Conservation (phyloP, 2,888 invertebrate genomes). For the Hydropsyche betteni region DNA sequence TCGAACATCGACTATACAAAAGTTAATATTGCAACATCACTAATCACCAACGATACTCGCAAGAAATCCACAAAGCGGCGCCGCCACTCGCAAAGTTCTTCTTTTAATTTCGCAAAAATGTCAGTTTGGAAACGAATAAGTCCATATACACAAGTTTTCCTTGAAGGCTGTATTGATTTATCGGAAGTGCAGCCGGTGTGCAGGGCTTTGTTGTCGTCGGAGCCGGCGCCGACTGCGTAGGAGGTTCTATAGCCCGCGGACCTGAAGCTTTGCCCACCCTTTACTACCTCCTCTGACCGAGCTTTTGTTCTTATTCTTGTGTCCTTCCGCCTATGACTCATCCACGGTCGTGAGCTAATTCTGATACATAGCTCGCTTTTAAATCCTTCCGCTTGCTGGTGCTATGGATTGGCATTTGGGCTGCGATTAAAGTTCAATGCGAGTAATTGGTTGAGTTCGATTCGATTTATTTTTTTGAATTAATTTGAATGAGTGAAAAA, state of each 20-base stretch:
- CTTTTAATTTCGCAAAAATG: background rate
- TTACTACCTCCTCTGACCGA: background rate
- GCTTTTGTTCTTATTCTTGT: no score
- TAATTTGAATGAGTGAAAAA: no score
- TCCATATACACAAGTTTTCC: constrained; percentile 17
- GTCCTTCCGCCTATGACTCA: constrained; percentile 29
- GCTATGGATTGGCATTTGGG: no score
- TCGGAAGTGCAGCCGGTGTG: constrained; percentile 25
- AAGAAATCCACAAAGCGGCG: no score
- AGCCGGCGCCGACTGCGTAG: constrained; percentile 31
- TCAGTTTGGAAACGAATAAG: background rate
- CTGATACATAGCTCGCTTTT: no score
- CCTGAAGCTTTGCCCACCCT: constrained; percentile 11
- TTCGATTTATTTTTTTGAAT: no score
- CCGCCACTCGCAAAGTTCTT: background rate
- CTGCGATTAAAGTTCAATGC: no score
- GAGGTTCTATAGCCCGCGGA: constrained; percentile 25
- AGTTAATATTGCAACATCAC: background rate
- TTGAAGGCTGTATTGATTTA: constrained; percentile 40
- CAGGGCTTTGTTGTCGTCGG: constrained; percentile 40
- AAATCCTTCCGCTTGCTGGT: no score
- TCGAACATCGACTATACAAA: no score
- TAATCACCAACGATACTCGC: background rate
- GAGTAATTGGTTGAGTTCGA: no score
- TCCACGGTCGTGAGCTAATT: background rate